Conservation (phyloP, 2,888 invertebrate genomes). For the Philereme transversata region DNA sequence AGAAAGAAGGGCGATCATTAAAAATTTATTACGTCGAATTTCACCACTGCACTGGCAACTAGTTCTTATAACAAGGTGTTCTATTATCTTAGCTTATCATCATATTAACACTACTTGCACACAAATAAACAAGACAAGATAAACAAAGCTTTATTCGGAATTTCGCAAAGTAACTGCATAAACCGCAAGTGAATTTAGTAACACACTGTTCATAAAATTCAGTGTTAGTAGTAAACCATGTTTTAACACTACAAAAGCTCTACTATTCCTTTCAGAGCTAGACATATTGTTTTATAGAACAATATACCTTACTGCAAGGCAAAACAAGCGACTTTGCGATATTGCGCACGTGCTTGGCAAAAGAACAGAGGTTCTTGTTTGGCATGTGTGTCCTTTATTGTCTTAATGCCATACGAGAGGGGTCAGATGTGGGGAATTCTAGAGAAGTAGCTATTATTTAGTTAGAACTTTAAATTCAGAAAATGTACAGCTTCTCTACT, state of each 20-base stretch:
- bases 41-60: too few species aligned
- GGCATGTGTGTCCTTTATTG: conserved; percentile 20
- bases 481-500: too few species aligned
- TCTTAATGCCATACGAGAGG: conserved; percentile 3
- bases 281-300: conserved; percentile 21
- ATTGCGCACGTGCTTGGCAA: conserved; percentile 16
- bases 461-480: background rate
- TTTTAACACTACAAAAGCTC: conserved; percentile 8
- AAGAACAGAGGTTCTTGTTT: conserved; percentile 25
- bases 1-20: too few species aligned
- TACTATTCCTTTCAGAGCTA: conserved; percentile 9
- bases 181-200: background rate
- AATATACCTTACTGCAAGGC: conserved; percentile 27
- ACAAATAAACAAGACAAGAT: too few species aligned
- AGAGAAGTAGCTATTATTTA: background rate
- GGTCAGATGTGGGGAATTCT: conserved; percentile 15
- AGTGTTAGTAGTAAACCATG: background rate
- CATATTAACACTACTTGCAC: too few species aligned
- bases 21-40: too few species aligned
- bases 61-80: too few species aligned
- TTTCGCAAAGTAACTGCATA: too few species aligned
- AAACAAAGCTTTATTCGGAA: too few species aligned
- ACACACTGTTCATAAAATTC: conserved; percentile 4
- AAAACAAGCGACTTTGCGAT: conserved; percentile 26
- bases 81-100: too few species aligned